These are phyloP conservation scores for Peromyscus attwateri DNA, from an alignment of 2,797 vertebrate species.

Conservation along the genomic window DNA sequence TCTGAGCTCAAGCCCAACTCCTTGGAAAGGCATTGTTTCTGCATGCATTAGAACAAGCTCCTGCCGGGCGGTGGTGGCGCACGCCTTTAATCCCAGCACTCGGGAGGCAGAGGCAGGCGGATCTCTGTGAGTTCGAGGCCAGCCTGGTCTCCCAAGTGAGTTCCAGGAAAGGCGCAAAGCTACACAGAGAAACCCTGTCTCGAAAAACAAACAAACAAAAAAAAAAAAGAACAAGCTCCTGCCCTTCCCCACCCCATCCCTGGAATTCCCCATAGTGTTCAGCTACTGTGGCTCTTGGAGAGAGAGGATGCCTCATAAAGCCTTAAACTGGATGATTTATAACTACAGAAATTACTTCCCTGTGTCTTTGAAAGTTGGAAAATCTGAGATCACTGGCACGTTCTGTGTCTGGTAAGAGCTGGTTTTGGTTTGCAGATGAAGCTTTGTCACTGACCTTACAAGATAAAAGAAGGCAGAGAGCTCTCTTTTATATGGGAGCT, in stretches of 20 bases:
- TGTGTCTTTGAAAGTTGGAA: not conserved
- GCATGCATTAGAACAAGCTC: not conserved
- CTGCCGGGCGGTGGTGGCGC: no score
- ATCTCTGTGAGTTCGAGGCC: no score
- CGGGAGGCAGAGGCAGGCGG: no score
- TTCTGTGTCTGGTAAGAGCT: not conserved
- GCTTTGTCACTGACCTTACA: not conserved
- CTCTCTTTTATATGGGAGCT: not conserved
- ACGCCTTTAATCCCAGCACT: no score
- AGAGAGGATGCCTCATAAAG: not conserved
- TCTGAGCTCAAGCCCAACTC: not conserved
- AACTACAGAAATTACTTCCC: not conserved
- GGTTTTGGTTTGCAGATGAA: not conserved
- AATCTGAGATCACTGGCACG: not conserved
- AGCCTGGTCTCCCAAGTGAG: no score
- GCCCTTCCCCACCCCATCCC: fast-evolving
- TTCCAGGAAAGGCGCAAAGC: no score
- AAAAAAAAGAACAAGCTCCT: not conserved
- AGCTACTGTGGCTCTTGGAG: not conserved
- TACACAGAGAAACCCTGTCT: no score
- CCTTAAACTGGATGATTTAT: not conserved
- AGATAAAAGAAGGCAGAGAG: not conserved
- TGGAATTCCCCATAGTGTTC: not conserved
- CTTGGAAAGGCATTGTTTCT: not conserved
- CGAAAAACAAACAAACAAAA: no score